Percentiles rank a stretch among this genome's conserved stretches.
Evolutionary conservation across 1,140 invertebrate species (phyloP).

Genomic region (Drosophila sulfurigaster): DNA sequence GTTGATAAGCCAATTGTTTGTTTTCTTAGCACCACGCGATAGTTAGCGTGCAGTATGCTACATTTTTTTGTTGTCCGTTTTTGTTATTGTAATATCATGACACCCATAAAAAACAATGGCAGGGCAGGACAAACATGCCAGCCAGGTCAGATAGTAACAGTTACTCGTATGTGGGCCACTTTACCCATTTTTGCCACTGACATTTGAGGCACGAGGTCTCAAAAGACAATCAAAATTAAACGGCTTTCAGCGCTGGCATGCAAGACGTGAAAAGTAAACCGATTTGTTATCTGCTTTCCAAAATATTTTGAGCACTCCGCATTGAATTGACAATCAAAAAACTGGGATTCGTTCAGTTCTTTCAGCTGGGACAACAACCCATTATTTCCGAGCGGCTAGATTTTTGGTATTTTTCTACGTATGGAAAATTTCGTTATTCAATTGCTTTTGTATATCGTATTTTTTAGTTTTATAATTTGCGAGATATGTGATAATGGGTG

Average conservation of each 20-base stretch:
- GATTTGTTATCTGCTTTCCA: background rate
- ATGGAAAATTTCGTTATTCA: too few relatives aligned
- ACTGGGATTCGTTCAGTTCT: slow-evolving; percentile 2
- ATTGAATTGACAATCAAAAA: background rate
- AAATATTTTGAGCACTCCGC: too few relatives aligned
- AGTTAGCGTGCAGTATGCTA: slow-evolving; percentile 35
- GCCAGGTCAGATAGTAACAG: background rate
- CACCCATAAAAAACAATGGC: slow-evolving; percentile 30
- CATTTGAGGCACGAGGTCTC: slow-evolving; percentile 33
- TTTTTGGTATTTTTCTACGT: background rate
- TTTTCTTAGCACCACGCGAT: slow-evolving; percentile 46
- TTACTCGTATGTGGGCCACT: slow-evolving; percentile 35
- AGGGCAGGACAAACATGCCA: slow-evolving; percentile 36
- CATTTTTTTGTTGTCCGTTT: slow-evolving; percentile 5
- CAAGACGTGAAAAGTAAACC: slow-evolving; percentile 14
- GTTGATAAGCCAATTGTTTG: slow-evolving; percentile 56
- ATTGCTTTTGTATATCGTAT: too few relatives aligned
- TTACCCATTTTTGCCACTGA: slow-evolving; percentile 21
- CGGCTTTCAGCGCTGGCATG: slow-evolving; percentile 33
- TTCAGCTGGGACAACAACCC: background rate
- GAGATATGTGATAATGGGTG: too few relatives aligned
- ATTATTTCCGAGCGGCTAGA: background rate
- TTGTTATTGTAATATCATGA: slow-evolving; percentile 30
- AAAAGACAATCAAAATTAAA: slow-evolving; percentile 52
- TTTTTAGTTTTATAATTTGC: too few relatives aligned